Percentiles rank a stretch among this genome's conserved stretches.
phyloP scores from a whole-genome alignment of 2,113 vertebrate genomes.

The Grammomys surdaster region DNA sequence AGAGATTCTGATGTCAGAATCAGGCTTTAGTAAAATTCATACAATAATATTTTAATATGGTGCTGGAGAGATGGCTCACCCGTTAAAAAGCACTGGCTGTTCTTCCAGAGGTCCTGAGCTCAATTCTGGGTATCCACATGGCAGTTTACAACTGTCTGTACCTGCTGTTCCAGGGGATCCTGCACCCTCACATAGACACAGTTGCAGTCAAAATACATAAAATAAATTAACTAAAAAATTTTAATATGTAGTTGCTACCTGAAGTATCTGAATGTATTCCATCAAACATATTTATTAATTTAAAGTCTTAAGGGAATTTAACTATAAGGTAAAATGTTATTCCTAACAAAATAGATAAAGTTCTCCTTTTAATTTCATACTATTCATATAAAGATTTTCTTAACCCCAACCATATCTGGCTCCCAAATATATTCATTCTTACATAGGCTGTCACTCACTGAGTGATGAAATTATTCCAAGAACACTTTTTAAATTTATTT shows the following conservation, averaged over 20 bases:
- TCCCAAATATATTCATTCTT: slow-evolving; percentile 57
- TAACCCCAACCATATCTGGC: slow-evolving; percentile 38
- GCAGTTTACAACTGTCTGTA: no score
- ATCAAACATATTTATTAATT: slow-evolving; percentile 71
- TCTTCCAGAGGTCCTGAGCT: no score
- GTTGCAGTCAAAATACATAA: no score
- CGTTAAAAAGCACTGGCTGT: no score
- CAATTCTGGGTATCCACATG: no score
- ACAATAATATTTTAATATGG: slow-evolving; percentile 65
- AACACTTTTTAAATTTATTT: slow-evolving; percentile 53
- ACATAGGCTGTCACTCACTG: background rate
- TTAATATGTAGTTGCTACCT: slow-evolving; percentile 60
- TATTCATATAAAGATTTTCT: slow-evolving; percentile 55
- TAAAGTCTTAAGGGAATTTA: slow-evolving; percentile 65
- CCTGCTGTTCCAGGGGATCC: no score
- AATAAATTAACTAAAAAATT: slow-evolving; percentile 39
- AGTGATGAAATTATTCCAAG: slow-evolving; percentile 25
- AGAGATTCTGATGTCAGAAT: slow-evolving; percentile 65
- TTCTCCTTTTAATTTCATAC: slow-evolving; percentile 53
- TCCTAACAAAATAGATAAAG: slow-evolving; percentile 56
- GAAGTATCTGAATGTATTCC: slow-evolving; percentile 56
- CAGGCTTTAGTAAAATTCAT: slow-evolving; percentile 57
- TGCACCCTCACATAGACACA: no score
- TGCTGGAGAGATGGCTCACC: background rate
- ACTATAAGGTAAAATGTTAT: slow-evolving; percentile 61